phyloP scores from a whole-genome alignment of 2,888 invertebrate species.

The Tipula helvola region DNA sequence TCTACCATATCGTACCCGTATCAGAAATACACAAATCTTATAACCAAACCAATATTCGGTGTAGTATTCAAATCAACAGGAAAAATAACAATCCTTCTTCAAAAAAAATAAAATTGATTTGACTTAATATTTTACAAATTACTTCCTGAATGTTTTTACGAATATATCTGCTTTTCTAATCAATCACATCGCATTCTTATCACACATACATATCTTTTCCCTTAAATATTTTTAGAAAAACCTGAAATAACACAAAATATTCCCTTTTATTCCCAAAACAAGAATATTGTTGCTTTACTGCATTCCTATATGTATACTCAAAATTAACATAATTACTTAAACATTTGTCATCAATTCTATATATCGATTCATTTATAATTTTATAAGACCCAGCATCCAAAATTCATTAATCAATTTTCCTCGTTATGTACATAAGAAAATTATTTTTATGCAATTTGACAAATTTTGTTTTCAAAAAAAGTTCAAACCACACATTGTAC shows the following conservation, averaged over 20 bases:
- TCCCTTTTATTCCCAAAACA: background rate
- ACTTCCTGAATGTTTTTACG: background rate
- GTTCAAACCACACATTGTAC: background rate
- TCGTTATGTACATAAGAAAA: background rate
- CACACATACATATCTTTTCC: background rate
- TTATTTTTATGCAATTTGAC: background rate
- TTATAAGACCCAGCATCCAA: background rate
- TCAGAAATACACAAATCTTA: background rate
- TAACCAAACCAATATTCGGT: background rate
- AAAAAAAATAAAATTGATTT: background rate
- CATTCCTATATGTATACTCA: background rate
- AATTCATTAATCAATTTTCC: background rate
- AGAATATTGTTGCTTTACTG: background rate
- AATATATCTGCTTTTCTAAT: background rate
- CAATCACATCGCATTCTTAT: background rate
- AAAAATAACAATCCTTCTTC: background rate
- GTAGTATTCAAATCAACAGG: background rate
- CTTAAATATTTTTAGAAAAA: background rate
- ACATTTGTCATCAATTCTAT: background rate
- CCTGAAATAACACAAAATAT: background rate
- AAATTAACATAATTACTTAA: slow-evolving; percentile 4
- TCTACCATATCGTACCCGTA: background rate
- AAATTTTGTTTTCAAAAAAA: background rate
- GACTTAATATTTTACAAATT: background rate
- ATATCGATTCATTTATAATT: background rate